Evolutionary conservation across 2,113 vertebrate genomes (phyloP), one percentile per base, ranked within the genome.

Genomic region (Eulemur rufifrons): DNA sequence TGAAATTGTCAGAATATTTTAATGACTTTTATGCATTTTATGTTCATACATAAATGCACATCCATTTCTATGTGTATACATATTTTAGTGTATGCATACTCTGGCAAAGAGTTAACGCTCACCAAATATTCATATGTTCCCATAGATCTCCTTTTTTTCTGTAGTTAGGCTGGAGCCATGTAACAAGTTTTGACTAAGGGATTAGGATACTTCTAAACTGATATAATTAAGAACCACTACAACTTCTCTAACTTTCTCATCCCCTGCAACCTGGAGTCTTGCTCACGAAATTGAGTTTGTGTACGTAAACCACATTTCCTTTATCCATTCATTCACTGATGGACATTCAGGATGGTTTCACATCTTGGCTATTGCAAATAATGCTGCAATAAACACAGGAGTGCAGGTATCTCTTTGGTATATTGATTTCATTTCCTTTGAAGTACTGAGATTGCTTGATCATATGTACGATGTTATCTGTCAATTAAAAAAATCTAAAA

Each of bases 11-110:
- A 76, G 21, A 93, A 45, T 73, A 71, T 52, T 68, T 93, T 39
- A 45, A 59, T 71, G 23, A 7, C 81, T n/a, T 91, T 87, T 94
- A 85, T 71, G 27, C 7, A 84, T n/a, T 91, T 87, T 95, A 85
- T 86, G 25, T 13, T 6, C 45, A 47, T 59, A 68, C 13, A n/a
- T 84, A 94, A 92, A 45, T 47, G 7, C 74, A 81, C 25, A n/a
- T 18, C 6, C 45, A 77, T 14, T 69, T 50, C 23, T 18, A 52
- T 13, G 27, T 68, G 27, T 23, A 27, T 73, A 39, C 17, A 32
- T 68, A 61, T 66, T 76, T 80, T 68, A 86, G 17, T 68, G 2
- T n/a, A 80, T 63, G 0, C 13, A 76, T 63, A 61, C 15, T 89
- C 45, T 56, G 15, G 11, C 32, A 54, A 68, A 84, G 50, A 27